Conservation (phyloP, 2,888 invertebrate species). For the Falcaria lacertinaria region DNA sequence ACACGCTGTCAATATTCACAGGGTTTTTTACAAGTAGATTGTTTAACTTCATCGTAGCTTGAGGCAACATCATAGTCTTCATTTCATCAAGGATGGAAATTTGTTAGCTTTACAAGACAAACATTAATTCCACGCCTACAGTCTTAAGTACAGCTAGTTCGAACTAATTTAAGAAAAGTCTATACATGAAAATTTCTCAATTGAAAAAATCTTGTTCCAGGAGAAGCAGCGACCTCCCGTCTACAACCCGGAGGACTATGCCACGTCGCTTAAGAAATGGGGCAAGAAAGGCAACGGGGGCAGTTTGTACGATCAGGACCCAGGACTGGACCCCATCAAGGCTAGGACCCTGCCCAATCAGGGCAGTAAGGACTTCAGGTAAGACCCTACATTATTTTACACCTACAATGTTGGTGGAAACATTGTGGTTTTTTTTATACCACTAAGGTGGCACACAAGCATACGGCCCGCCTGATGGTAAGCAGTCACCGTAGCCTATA, state of each 20-base stretch:
- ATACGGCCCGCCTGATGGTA: too few relatives aligned
- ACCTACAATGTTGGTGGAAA: not conserved
- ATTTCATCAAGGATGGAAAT: too few relatives aligned
- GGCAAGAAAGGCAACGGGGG: slow-evolving; percentile 81
- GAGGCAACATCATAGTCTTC: too few relatives aligned
- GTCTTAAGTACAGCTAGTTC: too few relatives aligned
- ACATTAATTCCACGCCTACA: too few relatives aligned
- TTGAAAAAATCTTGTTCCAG: slow-evolving; percentile 51
- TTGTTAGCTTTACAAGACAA: too few relatives aligned
- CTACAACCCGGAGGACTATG: slow-evolving; percentile 95
- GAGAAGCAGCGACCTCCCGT: slow-evolving; percentile 92
- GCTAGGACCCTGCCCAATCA: slow-evolving; percentile 60
- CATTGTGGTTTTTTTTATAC: too few relatives aligned
- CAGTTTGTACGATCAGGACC: slow-evolving; percentile 56
- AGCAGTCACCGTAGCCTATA: too few relatives aligned
- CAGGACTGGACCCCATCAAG: slow-evolving; percentile 54
- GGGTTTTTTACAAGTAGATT: too few relatives aligned
- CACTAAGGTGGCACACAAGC: too few relatives aligned
- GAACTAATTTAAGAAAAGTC: not conserved
- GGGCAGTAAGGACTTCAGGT: slow-evolving; percentile 73
- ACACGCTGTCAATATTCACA: too few relatives aligned
- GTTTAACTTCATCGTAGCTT: too few relatives aligned
- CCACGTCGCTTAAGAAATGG: slow-evolving; percentile 88
- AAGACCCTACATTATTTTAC: slow-evolving; percentile 3
- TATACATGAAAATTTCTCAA: not conserved